Base-by-base conservation (phyloP, 2,797 vertebrate species). In the Muscicapa striata region DNA sequence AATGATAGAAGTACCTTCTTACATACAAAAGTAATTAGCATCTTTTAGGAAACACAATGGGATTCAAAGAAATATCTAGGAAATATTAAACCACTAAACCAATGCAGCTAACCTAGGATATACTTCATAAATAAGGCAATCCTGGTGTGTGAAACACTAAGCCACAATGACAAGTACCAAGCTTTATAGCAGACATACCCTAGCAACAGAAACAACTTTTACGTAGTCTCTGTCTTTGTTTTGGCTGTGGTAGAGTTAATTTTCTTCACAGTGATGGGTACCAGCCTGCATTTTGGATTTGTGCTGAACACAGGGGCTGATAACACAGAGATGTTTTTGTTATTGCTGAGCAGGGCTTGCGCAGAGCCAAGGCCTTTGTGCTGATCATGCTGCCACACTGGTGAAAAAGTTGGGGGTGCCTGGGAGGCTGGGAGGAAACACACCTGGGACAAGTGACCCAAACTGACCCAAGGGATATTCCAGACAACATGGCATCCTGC, bases 351-450 rank as follows among this genome's bases (percentile, higher is more conserved):
- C 29, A 26, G n/a, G 26, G 24, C 38, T 64, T 15, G 13, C 32
- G 57, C 11, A 49, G 32, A 63, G 26, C 17, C 34, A 34, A 81
- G 12, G 58, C 20, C 5, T 61, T 40, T 6, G 26, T 6, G 13
- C 17, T 43, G 10, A 16, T 10, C 0, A 0, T 51, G 4, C 11
- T 34, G 11, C 17, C 27, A 51, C 1, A 0, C 7, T n/a, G 49
- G 19, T 0, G 3, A 38, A 6, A 17, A 3, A 32, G 7, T 2
- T 36, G 18, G 1, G 6, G 13, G 5, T 9, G 5, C 8, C 4
- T 22, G 12, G 23, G 57, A 70, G 10, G 29, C 0, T 34, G 15
- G 20, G 38, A 64, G 21, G 21, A 64, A 38, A 57, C 29, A 51
- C 3, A 51, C n/a, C 3, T 0, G 2, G 21, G 24, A 52, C 12